phyloP scores from a whole-genome alignment of 64 coral and sea anemone genomes.

The Stichodactyla helianthus region DNA sequence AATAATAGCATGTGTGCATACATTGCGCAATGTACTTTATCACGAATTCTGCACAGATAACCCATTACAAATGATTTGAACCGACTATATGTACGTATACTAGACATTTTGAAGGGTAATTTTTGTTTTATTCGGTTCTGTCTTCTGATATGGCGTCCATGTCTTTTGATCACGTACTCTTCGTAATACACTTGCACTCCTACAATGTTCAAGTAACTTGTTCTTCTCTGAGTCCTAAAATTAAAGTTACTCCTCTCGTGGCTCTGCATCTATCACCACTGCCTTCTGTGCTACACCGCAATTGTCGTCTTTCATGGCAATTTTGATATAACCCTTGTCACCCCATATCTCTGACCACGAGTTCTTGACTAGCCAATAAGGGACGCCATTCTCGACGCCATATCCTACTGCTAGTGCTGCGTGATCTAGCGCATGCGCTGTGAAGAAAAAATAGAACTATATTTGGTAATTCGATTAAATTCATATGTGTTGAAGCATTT shows the following conservation, averaged over 20 bases:
- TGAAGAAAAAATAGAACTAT: background rate
- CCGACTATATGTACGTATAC: too few relatives aligned
- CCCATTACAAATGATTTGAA: too few relatives aligned
- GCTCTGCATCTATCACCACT: conserved; percentile 53
- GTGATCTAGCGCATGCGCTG: conserved; percentile 86
- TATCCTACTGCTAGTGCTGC: conserved; percentile 89
- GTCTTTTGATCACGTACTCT: background rate
- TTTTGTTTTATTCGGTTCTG: too few relatives aligned
- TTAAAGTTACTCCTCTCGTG: background rate
- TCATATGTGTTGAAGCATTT: too few relatives aligned
- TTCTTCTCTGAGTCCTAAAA: too few relatives aligned
- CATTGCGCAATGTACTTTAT: too few relatives aligned
- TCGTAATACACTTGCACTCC: background rate
- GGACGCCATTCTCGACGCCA: conserved; percentile 63
- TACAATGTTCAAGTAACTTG: too few relatives aligned
- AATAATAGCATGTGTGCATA: too few relatives aligned
- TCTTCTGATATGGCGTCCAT: too few relatives aligned
- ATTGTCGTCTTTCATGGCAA: conserved; percentile 65
- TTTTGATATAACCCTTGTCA: conserved; percentile 90
- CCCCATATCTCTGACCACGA: conserved; percentile 97
- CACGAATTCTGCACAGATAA: too few relatives aligned
- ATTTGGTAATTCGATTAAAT: background rate
- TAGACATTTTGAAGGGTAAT: too few relatives aligned
- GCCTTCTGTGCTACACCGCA: conserved; percentile 93
- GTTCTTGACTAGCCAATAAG: conserved; percentile 94